Evolutionary conservation across 1,140 invertebrate genomes (phyloP), one percentile per base, ranked within the genome.

Genomic region (Drosophila kurseongensis): DNA sequence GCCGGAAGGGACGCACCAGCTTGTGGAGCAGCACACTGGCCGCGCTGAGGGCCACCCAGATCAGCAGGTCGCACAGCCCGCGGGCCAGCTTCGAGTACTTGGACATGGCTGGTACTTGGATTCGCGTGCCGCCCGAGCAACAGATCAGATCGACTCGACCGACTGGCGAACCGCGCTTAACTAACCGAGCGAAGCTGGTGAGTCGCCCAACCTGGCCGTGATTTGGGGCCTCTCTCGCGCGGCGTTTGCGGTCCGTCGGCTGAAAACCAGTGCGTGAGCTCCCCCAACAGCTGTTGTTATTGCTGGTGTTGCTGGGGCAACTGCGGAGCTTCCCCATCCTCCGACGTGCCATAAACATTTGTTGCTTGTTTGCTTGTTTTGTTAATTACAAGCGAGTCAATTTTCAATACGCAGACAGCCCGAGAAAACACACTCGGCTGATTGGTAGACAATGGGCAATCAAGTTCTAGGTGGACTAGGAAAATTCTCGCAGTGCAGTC

Each of bases 1-100:
- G 94, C 75, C 97, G 93, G 92, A 96, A 98, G 0, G 98, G 97
- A 44, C 94, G 92, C 16, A 95, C 75, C 60, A 75, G 57, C 51
- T 83, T 81, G 23, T 51, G 56, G 38, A 91, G 50, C 23, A 81
- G 48, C 45, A 83, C 12, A 16, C 62, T 75, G 59, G 72, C 71
- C 50, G 58, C 72, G 14, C 65, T 77, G 5, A 91, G 45, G 2
- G 73, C 77, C 7, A 54, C 78, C 71, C 81, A 90, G 41, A 90
- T 66, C 48, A 91, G 50, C 51, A 91, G 57, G 66, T 91, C 86
- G 47, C 91, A 91, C 7, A 88, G 47, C 35, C 77, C 83, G 50
- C 88, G 82, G 18, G 67, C 78, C 65, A 84, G 42, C 58, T 89
- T 89, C 27, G 78, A 76, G 45, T 85, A 89, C 61, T 89, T 89